Evolutionary conservation across 2,797 vertebrate genomes (phyloP), one percentile per base, ranked within the genome.

Genomic region (Epinephelus malabaricus): DNA sequence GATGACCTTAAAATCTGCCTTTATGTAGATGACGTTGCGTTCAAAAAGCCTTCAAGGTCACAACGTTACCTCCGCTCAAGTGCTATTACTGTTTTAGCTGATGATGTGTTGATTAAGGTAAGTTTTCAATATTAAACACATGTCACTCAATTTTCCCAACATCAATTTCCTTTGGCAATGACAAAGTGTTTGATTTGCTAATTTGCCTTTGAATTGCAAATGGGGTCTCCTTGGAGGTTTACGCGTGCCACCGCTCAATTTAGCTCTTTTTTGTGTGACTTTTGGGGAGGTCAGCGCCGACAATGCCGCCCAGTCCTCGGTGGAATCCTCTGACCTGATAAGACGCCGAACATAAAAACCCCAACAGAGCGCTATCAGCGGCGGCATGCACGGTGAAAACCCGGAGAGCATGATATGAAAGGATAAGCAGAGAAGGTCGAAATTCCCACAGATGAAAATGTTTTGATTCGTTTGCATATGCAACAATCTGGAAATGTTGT

Each of bases 141-240:
- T 86, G 89, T 86, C 88, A 86, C 82, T 90, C 86, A 73, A 9
- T 84, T 86, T 83, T 78, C 73, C 82, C 56, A 64, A 74, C 80
- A 74, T 74, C 68, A 76, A 71, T 89, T 91, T 92, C 76, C 79
- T 83, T 64, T 86, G 91, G 77, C 88, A 86, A 74, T 85, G 81
- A 90, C 88, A 86, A 75, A 91, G 85, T 84, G 83, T 92, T 93
- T 90, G 88, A 92, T 90, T 91, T 85, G 83, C 82, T 92, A 90
- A 93, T 93, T 90, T 85, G 82, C 78, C 84, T 93, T 86, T 89
- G 86, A 90, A 86, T 91, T 90, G 88, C 87, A 91, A 92, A 88
- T 86, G 69, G 81, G 70, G 27, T 85, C 84, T 88, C 88, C 87
- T 91, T 62, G 75, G 89, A 85, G 88, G 74, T 74, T 78, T 86